Conservation (phyloP, 2,113 vertebrate species). For the Onychostoma macrolepis region DNA sequence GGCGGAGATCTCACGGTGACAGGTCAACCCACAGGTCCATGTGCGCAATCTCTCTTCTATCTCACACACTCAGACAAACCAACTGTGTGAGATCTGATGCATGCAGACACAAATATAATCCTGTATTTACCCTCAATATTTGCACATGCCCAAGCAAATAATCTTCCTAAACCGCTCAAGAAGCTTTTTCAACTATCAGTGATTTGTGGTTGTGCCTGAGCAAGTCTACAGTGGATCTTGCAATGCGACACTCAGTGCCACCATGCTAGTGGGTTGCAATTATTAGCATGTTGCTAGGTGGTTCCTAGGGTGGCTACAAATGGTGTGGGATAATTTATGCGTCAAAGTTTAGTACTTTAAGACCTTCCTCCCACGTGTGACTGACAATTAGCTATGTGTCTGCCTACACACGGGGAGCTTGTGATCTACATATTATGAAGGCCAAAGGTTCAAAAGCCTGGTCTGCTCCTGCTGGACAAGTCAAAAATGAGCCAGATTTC, state of each 20-base stretch:
- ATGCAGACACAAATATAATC: conserved; percentile 9
- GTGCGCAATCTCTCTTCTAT: neutral
- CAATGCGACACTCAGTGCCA: neutral
- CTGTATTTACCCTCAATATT: neutral
- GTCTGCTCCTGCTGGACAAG: neutral
- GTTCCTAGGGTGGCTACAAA: neutral
- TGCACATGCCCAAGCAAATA: neutral
- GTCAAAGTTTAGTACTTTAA: neutral
- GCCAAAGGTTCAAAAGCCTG: conserved; percentile 13
- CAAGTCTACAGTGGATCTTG: neutral
- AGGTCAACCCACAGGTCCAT: neutral
- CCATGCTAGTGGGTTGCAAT: neutral
- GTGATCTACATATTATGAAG: neutral
- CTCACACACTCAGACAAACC: neutral
- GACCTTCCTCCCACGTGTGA: neutral
- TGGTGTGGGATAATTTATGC: neutral
- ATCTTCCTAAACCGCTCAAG: conserved; percentile 10
- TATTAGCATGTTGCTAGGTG: neutral
- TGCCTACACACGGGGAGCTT: too few relatives aligned
- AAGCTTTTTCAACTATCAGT: neutral
- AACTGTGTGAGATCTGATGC: neutral
- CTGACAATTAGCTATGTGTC: neutral
- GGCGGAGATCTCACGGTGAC: neutral
- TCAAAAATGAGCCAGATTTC: neutral
- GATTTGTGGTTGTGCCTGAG: neutral